Base-by-base conservation (phyloP, 2,888 invertebrate genomes). In the Ceraclea dissimilis region DNA sequence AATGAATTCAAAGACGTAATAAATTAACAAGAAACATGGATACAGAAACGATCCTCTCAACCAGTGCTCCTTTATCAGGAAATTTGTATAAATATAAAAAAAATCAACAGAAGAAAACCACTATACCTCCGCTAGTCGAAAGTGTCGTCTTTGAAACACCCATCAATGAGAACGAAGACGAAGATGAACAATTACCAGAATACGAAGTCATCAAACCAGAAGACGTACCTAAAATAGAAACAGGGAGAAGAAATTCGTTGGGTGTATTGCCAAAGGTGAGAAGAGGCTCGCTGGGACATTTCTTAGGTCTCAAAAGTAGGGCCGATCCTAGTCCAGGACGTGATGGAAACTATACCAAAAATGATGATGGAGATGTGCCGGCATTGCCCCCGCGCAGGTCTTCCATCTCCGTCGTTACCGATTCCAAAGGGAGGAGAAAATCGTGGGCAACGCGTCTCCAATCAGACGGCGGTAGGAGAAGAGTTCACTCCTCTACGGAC, bases 371-470 rank as follows among this genome's bases (percentile, higher is more conserved):
- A 62, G 77, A 77, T 63, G 71, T 68, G 2, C 71, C 75, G 13
- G 54, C 51, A 5, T 19, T 56, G 22, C 72, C 73, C 19, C 78
- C 74, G 64, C 78, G 75, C 21, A 71, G 76, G 46, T 75, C 76
- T 50, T 76, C 76, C 51, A 66, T 77, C 60, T 75, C 76, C 56
- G 73, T 75, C 52, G 59, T 60, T 11, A 67, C 65, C 49, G 76
- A 72, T 58, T 78, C 77, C 64, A 80, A 81, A 65, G 80, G 80
- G 13, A 75, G 83, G n/a, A 69, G 83, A 60, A 83, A 82, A 64
- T 83, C 83, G 2, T 83, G 83, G 84, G 83, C 76, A 51, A 76
- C 73, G 20, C 71, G 74, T 54, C 70, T 78, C 63, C 79, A 76
- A 67, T 71, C 76, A 63, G 79, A 79, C 65, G 75, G 78, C 60